These are phyloP conservation scores for Montipora cactus DNA, from an alignment of 64 coral and sea anemone genomes.

Conservation along the genomic window DNA sequence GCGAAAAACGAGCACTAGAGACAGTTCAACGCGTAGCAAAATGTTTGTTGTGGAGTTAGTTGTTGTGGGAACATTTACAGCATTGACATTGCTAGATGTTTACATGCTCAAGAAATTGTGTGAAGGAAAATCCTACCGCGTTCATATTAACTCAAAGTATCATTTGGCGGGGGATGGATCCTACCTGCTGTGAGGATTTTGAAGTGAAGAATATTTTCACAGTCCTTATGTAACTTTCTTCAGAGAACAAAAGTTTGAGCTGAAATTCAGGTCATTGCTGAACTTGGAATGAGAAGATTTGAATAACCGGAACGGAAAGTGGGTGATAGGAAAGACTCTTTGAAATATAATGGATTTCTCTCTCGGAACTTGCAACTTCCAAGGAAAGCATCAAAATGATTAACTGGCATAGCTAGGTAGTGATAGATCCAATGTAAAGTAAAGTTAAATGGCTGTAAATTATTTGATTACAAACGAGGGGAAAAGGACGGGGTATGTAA, in stretches of 20 bases:
- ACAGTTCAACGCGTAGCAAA: background rate
- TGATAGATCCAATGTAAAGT: too few relatives aligned
- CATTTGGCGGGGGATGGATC: conserved; percentile 45
- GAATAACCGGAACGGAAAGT: too few relatives aligned
- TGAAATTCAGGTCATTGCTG: background rate
- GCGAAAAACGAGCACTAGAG: background rate
- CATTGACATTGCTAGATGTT: conserved; percentile 33
- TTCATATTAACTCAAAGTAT: conserved; percentile 40
- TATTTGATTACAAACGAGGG: too few relatives aligned
- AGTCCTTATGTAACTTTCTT: background rate
- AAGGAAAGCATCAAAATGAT: too few relatives aligned
- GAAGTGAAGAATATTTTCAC: background rate
- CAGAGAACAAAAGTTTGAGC: background rate
- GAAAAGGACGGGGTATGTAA: too few relatives aligned
- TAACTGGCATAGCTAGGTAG: too few relatives aligned
- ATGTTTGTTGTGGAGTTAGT: conserved; percentile 68
- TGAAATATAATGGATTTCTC: too few relatives aligned
- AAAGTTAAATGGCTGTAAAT: too few relatives aligned
- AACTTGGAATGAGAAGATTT: background rate
- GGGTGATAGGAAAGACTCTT: too few relatives aligned
- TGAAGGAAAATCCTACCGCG: conserved; percentile 38
- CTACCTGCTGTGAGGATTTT: conserved; percentile 20
- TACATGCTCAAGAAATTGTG: conserved; percentile 75
- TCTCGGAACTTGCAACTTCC: too few relatives aligned
- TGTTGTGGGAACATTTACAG: conserved; percentile 43